Evolutionary conservation across 1,140 invertebrate species (phyloP), one percentile per base, ranked within the genome.

Genomic region (Saccostrea glomerata): DNA sequence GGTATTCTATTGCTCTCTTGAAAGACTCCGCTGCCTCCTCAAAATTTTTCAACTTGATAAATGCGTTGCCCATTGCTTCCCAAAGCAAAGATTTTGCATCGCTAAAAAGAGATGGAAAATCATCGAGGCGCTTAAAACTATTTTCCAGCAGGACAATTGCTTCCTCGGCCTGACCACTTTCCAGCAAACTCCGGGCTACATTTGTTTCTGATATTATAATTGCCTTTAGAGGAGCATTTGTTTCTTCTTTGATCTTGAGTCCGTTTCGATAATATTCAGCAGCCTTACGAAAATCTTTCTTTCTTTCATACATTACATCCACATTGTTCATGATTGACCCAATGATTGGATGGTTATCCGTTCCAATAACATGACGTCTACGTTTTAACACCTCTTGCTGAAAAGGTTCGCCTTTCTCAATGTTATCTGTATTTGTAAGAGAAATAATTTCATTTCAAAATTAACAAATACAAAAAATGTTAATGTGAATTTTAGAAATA

Each of bases 291-390:
- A 77, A 73, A 23, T 88, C 66, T 55, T 85, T 85, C 84, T 86
- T 87, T 40, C 84, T 88, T 36, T 70, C 58, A 56, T 88, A 90
- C 3, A 88, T 30, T 1, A 90, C 47, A 60, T 87, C 89, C 63
- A 90, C 85, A 58, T 90, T 90, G 56, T 90, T 90, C 58, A 86
- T 88, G 25, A 83, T 85, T 25, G 87, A 82, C 17, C 89, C 89
- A 55, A 90, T 87, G 7, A 70, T 20, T 20, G 89, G 89, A 40
- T 90, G 63, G 12, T 89, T 88, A 40, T 90, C 89, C 15, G 89
- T 90, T 20, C 84, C 77, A 58, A 86, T 88, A n/a, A 85, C 20
- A 1, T 85, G 40, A 17, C 54, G 63, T 56, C 89, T 84, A 63
- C 86, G 82, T 56, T 77, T 85, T 15, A 90, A 30, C 15, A 86